Conservation (phyloP, 2,113 vertebrate genomes). For the Edolisoma coerulescens region DNA sequence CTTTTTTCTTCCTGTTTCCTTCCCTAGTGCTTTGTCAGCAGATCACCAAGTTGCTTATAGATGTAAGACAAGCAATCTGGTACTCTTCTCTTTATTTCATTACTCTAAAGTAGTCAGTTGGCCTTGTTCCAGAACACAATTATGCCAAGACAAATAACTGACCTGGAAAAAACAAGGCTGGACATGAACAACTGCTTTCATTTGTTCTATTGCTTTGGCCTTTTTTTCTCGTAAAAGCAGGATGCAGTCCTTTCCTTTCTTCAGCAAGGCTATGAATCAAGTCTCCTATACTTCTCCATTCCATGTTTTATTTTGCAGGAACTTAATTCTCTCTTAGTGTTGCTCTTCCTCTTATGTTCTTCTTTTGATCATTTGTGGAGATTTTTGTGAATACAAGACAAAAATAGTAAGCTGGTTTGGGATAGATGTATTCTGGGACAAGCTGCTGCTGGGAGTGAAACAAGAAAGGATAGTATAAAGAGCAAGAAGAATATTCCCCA, state of each 20-base stretch:
- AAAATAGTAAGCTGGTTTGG: neutral
- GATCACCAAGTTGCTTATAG: neutral
- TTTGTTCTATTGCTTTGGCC: neutral
- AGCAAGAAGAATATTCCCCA: neutral
- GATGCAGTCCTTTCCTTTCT: neutral
- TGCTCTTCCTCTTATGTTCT: neutral
- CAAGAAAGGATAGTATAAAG: neutral
- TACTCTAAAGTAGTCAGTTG: neutral
- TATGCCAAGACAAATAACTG: neutral
- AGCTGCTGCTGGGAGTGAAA: neutral
- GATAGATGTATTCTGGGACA: neutral
- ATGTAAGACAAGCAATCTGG: neutral
- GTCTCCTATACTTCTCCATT: neutral
- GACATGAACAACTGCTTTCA: neutral
- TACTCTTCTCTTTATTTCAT: conserved; percentile 13
- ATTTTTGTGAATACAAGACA: neutral
- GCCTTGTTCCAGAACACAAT: neutral
- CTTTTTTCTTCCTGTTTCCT: neutral
- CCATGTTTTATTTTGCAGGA: neutral
- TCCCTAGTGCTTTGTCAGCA: conserved; percentile 6
- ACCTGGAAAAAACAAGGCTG: neutral
- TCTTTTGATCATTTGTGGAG: neutral
- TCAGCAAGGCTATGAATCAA: neutral
- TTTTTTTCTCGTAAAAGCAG: neutral
- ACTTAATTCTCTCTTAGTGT: neutral